Base-by-base conservation (phyloP, 1,140 invertebrate genomes). In the Gonioctena quinquepunctata region DNA sequence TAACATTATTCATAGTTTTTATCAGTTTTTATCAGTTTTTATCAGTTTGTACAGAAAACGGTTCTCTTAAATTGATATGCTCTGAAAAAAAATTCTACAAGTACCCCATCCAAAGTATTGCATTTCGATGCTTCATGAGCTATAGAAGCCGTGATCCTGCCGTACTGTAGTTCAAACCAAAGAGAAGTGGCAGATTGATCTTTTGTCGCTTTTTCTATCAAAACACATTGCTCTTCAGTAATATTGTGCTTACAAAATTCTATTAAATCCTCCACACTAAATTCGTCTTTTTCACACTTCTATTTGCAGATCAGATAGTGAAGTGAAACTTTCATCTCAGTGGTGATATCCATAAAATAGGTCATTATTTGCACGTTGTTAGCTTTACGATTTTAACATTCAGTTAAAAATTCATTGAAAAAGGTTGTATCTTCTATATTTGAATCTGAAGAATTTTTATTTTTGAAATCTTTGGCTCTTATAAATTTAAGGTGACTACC, bases 101-200 rank as follows among this genome's bases (percentile, higher is more conserved):
- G 71, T 19, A 68, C 23, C 13, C 79, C 82, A 72, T 80, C 57
- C 42, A 33, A 22, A 42, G 77, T 82, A 67, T 76, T 69, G 65
- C 82, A 84, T 11, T 78, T 60, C 18, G 73, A 68, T 16, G 73
- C 78, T 78, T 83, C 78, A 75, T 83, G 73, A 2, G 79, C 2
- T 61, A 77, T 80, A 3, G 83, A 84, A 26, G 82, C 82, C 21
- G 83, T 84, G 11, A 85, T 71, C 68, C 83, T 56, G 2, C 79
- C 81, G 71, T 81, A 80, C 18, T 79, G 42, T 8, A 84, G 56
- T 69, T 77, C 72, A 79, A 77, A 69, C 82, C 80, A 85, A 0
- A 77, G 7, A 23, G 13, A 1, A 63, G 78, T 5, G 7, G 27
- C 23, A 27, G 2, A 49, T 61, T 68, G 66, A 7, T 67, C 33